These are phyloP conservation scores for Micropoecilia bifurca DNA, from an alignment of 2,797 vertebrate genomes.

Conservation along the genomic window DNA sequence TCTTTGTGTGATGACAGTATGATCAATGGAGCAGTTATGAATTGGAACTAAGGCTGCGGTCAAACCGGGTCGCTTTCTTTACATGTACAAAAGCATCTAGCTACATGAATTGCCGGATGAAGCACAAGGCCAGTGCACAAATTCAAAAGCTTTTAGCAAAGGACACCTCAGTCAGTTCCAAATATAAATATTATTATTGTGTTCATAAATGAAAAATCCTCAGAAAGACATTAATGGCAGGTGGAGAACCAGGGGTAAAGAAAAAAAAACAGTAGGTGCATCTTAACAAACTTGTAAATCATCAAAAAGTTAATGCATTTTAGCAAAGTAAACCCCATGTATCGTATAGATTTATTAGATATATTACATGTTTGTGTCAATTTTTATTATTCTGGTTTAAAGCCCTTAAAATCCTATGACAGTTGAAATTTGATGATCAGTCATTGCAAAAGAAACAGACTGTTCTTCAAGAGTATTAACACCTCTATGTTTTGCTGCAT, in stretches of 20 bases:
- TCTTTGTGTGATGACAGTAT: slow-evolving; percentile 28
- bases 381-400: neutral
- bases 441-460: neutral
- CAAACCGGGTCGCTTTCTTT: slow-evolving; percentile 24
- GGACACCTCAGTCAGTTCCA: neutral
- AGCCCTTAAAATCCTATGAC: neutral
- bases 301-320: neutral
- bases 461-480: neutral
- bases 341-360: neutral
- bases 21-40: slow-evolving; percentile 23
- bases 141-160: slow-evolving; percentile 26
- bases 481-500: neutral
- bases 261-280: neutral
- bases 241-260: neutral
- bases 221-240: neutral
- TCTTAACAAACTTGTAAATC: neutral
- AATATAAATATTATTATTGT: neutral
- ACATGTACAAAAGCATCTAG: slow-evolving; percentile 10
- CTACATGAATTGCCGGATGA: slow-evolving; percentile 9
- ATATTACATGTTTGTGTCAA: neutral
- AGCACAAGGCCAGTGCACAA: neutral
- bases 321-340: neutral
- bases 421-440: neutral
- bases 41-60: slow-evolving; percentile 42
- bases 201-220: neutral